These are phyloP conservation scores for Pluvialis apricaria DNA, from an alignment of 2,113 vertebrate species.

Conservation along the genomic window DNA sequence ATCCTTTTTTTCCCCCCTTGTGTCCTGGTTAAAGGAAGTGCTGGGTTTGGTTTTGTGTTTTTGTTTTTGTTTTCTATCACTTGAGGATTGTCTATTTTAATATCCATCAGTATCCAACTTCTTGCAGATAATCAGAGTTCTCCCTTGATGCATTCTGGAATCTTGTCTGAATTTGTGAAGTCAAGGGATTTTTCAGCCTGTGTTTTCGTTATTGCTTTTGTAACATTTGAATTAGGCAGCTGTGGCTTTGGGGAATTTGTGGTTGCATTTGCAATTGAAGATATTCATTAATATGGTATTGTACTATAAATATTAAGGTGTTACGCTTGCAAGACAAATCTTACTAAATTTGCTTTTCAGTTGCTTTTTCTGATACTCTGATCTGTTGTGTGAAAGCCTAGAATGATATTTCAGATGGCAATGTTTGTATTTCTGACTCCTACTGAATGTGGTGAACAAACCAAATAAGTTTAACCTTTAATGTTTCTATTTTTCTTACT, in stretches of 20 bases:
- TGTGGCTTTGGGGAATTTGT: not conserved
- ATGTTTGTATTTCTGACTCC: not conserved
- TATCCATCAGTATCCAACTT: not conserved
- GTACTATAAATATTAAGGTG: not conserved
- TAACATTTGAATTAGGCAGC: not conserved
- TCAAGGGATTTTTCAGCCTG: not conserved
- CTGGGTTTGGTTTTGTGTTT: not conserved
- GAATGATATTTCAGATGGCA: not conserved
- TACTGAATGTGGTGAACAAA: not conserved
- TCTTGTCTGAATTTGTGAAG: not conserved
- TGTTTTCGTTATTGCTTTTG: not conserved
- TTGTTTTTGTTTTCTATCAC: not conserved
- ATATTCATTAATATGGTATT: not conserved
- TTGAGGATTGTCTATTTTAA: constrained; percentile 21
- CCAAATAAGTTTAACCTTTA: not conserved
- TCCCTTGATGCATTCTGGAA: not conserved
- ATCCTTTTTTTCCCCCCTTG: not conserved
- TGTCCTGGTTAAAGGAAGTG: not conserved
- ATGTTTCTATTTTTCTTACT: not conserved
- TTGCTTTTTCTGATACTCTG: not conserved
- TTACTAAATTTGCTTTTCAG: not conserved
- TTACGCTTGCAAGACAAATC: not conserved
- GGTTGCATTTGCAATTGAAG: not conserved
- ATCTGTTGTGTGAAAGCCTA: not conserved
- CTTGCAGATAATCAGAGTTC: not conserved